Evolutionary conservation across 1,140 invertebrate genomes (phyloP), one percentile per base, ranked within the genome.

Genomic region (Hermetia illucens): DNA sequence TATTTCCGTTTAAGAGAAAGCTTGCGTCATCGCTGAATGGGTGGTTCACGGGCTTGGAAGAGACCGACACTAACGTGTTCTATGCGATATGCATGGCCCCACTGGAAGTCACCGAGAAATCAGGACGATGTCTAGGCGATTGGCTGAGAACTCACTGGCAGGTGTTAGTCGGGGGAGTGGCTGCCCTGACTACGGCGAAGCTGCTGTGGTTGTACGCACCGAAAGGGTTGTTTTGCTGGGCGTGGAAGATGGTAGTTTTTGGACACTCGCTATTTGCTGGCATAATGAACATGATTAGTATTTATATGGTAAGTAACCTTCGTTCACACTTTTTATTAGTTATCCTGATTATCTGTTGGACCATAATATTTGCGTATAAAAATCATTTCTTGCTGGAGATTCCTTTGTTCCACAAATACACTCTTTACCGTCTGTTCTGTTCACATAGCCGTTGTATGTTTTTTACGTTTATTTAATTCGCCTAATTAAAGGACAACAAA

Each of bases 1-100:
- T 93, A 15, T 82, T 89, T 61, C 87, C 88, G 0, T 78, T 90
- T 43, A 93, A 93, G 51, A 61, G 72, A 10, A 71, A 68, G 1
- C 50, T 89, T 20, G 73, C 77, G 9, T 68, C 67, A 13, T 58
- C 64, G 36, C 63, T 82, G 8, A 67, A 75, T 40, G 67, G 61
- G 21, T 90, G 85, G 85, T 73, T 80, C 41, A 52, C 64, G 22
- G 55, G 59, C 3, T 51, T 74, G 0, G 70, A 78, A 44, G 52
- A 56, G 15, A 68, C 68, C 0, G 58, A 67, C 17, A 69, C 69
- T 4, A 74, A 75, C 13, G 52, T 78, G 12, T 38, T 75, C 3
- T 53, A 89, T 9, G 78, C 80, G 4, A 41, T 86, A 6, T 53
- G 74, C 2, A 54, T 79, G 30, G 58, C 82, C 6, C 89, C 88